Conservation (phyloP, 2,113 vertebrate genomes). For the Trematocara nigrifrons region DNA sequence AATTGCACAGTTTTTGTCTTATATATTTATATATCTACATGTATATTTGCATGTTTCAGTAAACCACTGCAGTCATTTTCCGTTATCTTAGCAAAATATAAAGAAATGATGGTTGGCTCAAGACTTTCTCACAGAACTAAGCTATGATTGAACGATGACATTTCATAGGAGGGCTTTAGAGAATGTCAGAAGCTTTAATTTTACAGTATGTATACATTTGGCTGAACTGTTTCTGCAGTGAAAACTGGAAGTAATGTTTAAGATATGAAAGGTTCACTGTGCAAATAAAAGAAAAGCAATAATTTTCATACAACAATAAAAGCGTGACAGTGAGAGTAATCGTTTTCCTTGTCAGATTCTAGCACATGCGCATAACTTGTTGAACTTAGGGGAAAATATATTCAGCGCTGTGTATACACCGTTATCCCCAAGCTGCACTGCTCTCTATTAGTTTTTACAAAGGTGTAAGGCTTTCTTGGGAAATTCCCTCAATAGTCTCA, state of each 20-base stretch:
- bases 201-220: not conserved
- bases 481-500: slow-evolving; percentile 50
- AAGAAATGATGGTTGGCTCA: not conserved
- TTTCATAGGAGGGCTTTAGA: not conserved
- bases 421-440: not conserved
- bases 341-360: not conserved
- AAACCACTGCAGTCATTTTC: not conserved
- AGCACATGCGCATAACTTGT: not conserved
- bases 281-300: not conserved
- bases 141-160: not conserved
- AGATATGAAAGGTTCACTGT: not conserved
- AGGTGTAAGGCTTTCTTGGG: slow-evolving; percentile 45
- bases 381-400: not conserved
- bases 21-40: not conserved
- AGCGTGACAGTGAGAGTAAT: not conserved
- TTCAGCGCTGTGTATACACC: not conserved
- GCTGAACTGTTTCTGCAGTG: not conserved
- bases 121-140: not conserved
- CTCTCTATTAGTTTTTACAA: slow-evolving; percentile 36
- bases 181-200: not conserved
- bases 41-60: not conserved
- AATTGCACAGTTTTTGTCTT: not conserved
- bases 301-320: not conserved
- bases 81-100: not conserved
- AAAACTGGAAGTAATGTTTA: not conserved